Base-by-base conservation (phyloP, 2,113 vertebrate genomes). In the Macrotus californicus region DNA sequence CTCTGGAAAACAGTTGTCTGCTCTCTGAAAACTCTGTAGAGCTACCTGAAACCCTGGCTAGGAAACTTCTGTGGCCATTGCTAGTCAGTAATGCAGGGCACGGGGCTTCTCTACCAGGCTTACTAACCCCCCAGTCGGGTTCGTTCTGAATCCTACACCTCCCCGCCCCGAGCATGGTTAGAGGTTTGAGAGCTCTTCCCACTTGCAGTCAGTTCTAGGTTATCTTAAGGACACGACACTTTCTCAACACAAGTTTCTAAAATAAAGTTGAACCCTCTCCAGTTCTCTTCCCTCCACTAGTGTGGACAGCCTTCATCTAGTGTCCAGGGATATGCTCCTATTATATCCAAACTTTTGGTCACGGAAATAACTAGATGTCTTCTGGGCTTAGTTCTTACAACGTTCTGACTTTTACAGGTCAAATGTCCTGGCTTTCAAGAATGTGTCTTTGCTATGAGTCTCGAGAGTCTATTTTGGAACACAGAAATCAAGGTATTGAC, bases 401-500 rank as follows among this genome's bases (percentile, higher is more conserved):
- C 56, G 75, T 90, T 46, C 85, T 85, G 76, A 75, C 76, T 36
- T 46, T 83, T 67, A n/a, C 36, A 87, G 54, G 73, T 94, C 83
- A 94, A 91, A 94, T 91, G 18, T 34, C n/a, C 72, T 77, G 3
- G 34, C 7, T 89, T 97, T 95, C 48, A 13, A 94, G 48, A 87
- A 83, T 88, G n/a, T 85, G 70, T 82, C 46, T 79, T n/a, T 89
- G 69, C 54, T 93, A 52, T 88, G 69, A 91, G 80, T 89, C 93
- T 91, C 89, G 70, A 59, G 89, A 94, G 83, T 43, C 59, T 87
- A 84, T 84, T 93, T 94, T 80, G 39, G 50, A 94, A 69, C 48
- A 91, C 66, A 95, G 73, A 94, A 89, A 67, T 41, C 79, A 94
- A 91, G 6, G 13, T 93, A 95, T 54, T 91, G 87, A 83, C 48